A percentile compares a stretch with the other conserved stretches of the same genome.
These are phyloP conservation scores for Nycticebus coucang DNA, from an alignment of 2,113 vertebrate species.

Conservation along the genomic window DNA sequence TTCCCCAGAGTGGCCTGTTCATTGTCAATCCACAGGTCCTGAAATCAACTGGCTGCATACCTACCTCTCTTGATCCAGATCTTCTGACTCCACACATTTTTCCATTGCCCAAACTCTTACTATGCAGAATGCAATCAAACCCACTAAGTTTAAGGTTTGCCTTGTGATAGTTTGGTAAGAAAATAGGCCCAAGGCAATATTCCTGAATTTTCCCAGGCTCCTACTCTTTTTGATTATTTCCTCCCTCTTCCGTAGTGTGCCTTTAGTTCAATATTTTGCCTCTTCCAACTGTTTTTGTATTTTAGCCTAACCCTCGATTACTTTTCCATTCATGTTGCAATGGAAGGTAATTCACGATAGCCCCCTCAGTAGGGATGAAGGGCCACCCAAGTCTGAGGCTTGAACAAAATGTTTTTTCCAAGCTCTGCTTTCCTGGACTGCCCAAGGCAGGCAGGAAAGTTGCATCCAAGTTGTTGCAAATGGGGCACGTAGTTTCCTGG, in stretches of 20 bases:
- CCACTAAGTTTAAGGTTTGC: background rate
- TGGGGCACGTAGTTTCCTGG: constrained; percentile 30
- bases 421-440: constrained; percentile 41
- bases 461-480: constrained; percentile 56
- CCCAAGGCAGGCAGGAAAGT: background rate
- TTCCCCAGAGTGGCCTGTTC: constrained; percentile 4
- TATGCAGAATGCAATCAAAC: background rate
- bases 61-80: background rate
- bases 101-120: background rate
- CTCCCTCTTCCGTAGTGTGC: background rate
- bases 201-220: background rate
- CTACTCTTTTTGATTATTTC: background rate
- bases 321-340: constrained; percentile 52
- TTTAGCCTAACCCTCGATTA: constrained; percentile 1
- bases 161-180: background rate
- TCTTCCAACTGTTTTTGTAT: constrained; percentile 44
- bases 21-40: background rate
- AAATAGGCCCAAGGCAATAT: background rate
- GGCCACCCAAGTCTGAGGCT: constrained; percentile 56
- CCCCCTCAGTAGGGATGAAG: background rate
- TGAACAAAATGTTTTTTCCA: background rate
- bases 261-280: constrained; percentile 32
- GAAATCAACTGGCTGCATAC: background rate
- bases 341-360: background rate
- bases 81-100: background rate